A percentile compares a stretch with the other conserved stretches of the same genome.
These are phyloP conservation scores for Anthopleura sola DNA, from an alignment of 64 coral and sea anemone genomes.

Conservation along the genomic window DNA sequence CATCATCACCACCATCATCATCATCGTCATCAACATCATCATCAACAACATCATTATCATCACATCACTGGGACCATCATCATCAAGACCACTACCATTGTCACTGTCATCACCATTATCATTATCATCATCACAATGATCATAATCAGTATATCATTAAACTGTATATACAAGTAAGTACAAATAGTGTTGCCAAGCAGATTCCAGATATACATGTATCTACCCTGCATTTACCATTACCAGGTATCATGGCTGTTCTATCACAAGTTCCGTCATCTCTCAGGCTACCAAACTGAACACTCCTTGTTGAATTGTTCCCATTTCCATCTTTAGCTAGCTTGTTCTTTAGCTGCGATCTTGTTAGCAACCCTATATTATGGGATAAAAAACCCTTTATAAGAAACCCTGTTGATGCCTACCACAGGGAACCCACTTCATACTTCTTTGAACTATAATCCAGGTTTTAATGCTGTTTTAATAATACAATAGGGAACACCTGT, in stretches of 20 bases:
- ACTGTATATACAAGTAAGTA: too few relatives aligned
- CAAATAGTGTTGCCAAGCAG: not conserved
- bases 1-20: too few relatives aligned
- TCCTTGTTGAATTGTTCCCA: not conserved
- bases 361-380: not conserved
- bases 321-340: not conserved
- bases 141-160: too few relatives aligned
- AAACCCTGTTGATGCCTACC: too few relatives aligned
- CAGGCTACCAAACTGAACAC: not conserved
- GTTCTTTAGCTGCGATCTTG: conserved; percentile 11
- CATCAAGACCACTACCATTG: not conserved
- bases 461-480: too few relatives aligned
- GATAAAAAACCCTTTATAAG: not conserved
- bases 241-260: conserved; percentile 2
- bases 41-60: too few relatives aligned
- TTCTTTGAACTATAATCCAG: too few relatives aligned
- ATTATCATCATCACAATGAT: too few relatives aligned
- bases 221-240: not conserved
- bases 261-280: not conserved
- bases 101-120: too few relatives aligned
- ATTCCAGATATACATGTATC: not conserved
- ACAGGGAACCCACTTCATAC: too few relatives aligned
- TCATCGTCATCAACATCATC: too few relatives aligned
- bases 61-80: not conserved
- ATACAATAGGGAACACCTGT: too few relatives aligned